These are phyloP conservation scores for Brachionus asplanchnoidis DNA, from an alignment of 1,140 invertebrate genomes.

Conservation along the genomic window DNA sequence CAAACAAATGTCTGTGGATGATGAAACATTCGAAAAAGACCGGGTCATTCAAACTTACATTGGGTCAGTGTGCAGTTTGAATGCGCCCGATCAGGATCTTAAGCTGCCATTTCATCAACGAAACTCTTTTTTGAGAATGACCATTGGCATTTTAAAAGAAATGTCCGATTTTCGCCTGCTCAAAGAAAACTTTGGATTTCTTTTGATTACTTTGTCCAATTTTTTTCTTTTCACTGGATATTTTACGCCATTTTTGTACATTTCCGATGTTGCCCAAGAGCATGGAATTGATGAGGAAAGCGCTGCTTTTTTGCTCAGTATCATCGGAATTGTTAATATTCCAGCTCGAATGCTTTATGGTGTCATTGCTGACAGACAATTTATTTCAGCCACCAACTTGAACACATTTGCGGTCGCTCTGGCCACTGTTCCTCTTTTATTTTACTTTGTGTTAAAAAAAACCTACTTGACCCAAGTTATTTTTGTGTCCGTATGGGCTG, in stretches of 20 bases:
- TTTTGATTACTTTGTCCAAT: constrained; percentile 85
- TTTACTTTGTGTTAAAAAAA: neutral
- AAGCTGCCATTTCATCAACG: constrained; percentile 24
- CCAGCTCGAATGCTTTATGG: constrained; percentile 37
- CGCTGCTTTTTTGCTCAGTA: constrained; percentile 81
- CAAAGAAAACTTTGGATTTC: constrained; percentile 72
- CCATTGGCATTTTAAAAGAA: constrained; percentile 61
- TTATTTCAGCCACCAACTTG: neutral
- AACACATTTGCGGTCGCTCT: constrained; percentile 16
- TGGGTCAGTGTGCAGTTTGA: constrained; percentile 24
- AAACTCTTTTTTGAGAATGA: constrained; percentile 18
- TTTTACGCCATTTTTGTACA: constrained; percentile 83
- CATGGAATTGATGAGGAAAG: constrained; percentile 63
- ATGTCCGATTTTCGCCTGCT: constrained; percentile 80
- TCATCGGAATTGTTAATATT: constrained; percentile 65
- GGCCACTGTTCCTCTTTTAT: constrained; percentile 2
- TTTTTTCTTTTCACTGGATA: constrained; percentile 92
- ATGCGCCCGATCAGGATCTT: neutral
- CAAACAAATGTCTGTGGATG: neutral
- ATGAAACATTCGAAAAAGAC: neutral
- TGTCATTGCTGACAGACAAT: neutral
- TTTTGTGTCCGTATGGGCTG: neutral
- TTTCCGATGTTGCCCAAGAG: constrained; percentile 56
- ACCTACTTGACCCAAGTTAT: neutral
- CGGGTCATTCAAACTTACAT: constrained; percentile 5